Conservation (phyloP, 2,797 vertebrate genomes). For the Hyperoplus lanceolatus region DNA sequence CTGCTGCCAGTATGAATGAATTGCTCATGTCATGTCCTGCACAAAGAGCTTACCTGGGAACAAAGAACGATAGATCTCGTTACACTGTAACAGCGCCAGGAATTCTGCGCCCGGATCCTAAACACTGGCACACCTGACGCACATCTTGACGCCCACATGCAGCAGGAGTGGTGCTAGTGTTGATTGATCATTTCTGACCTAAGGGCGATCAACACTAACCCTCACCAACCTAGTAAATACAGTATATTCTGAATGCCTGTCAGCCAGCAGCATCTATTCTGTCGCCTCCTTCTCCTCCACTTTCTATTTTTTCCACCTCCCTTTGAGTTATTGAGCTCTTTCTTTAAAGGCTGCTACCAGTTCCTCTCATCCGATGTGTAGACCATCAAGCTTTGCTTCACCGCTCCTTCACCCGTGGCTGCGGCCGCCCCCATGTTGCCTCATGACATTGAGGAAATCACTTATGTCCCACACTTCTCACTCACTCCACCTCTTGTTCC, state of each 20-base stretch:
- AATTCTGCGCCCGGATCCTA: constrained; percentile 56
- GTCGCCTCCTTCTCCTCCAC: constrained; percentile 40
- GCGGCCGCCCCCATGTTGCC: constrained; percentile 67
- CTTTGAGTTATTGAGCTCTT: constrained; percentile 85
- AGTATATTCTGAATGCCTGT: constrained; percentile 58
- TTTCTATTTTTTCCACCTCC: constrained; percentile 50
- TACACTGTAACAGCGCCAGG: constrained; percentile 49
- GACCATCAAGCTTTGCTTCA: constrained; percentile 82
- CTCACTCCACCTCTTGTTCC: constrained; percentile 65
- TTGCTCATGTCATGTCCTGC: constrained; percentile 78
- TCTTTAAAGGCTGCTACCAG: constrained; percentile 75
- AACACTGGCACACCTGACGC: constrained; percentile 47
- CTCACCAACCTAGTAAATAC: constrained; percentile 20
- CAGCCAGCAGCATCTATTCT: constrained; percentile 51
- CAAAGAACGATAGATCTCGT: constrained; percentile 68
- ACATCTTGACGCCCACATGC: constrained; percentile 38
- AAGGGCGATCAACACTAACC: constrained; percentile 36
- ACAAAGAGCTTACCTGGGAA: constrained; percentile 78
- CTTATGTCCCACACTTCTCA: constrained; percentile 75
- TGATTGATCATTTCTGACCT: constrained; percentile 62
- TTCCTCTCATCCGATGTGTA: constrained; percentile 78
- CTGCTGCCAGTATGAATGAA: constrained; percentile 75
- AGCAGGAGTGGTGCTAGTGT: constrained; percentile 35
- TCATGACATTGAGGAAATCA: constrained; percentile 82
- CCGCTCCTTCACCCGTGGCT: constrained; percentile 80